phyloP scores from a whole-genome alignment of 2,113 vertebrate species.

The Siniperca knerii region DNA sequence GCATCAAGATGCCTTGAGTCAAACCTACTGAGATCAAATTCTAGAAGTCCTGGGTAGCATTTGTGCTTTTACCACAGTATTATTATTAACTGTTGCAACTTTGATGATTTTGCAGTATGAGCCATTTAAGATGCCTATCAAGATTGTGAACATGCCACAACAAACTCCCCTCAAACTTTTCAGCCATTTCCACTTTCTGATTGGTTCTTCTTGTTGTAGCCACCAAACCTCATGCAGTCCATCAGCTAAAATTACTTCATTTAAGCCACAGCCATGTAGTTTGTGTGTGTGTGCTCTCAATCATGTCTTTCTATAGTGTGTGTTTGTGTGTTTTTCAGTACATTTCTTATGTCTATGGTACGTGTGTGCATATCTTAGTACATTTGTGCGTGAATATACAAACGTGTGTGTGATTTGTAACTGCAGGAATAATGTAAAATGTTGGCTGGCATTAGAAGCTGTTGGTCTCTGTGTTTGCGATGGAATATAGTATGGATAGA shows the following conservation, averaged over 20 bases:
- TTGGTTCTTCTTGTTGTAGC: conserved; percentile 38
- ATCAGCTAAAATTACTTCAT: conserved; percentile 49
- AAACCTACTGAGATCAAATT: neutral
- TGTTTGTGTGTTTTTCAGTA: conserved; percentile 48
- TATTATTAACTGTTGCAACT: neutral
- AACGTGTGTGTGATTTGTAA: conserved; percentile 33
- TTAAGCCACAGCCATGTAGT: conserved; percentile 26
- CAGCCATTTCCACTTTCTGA: neutral
- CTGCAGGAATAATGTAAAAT: conserved; percentile 3
- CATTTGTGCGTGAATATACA: conserved; percentile 44
- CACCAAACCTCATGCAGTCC: conserved; percentile 47
- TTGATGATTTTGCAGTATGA: neutral
- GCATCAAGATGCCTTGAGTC: neutral
- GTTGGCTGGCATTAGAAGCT: neutral
- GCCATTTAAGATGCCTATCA: neutral
- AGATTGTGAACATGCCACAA: neutral
- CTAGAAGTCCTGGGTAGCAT: neutral
- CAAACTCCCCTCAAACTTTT: neutral
- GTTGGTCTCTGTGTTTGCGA: neutral
- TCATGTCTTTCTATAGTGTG: conserved; percentile 41
- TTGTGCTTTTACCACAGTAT: neutral
- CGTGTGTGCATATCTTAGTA: conserved; percentile 26
- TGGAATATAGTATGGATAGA: neutral
- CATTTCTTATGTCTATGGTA: conserved; percentile 41
- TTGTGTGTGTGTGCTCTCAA: conserved; percentile 21